Base-by-base conservation (phyloP, 1,140 invertebrate species). In the Plectrocnemia conspersa region DNA sequence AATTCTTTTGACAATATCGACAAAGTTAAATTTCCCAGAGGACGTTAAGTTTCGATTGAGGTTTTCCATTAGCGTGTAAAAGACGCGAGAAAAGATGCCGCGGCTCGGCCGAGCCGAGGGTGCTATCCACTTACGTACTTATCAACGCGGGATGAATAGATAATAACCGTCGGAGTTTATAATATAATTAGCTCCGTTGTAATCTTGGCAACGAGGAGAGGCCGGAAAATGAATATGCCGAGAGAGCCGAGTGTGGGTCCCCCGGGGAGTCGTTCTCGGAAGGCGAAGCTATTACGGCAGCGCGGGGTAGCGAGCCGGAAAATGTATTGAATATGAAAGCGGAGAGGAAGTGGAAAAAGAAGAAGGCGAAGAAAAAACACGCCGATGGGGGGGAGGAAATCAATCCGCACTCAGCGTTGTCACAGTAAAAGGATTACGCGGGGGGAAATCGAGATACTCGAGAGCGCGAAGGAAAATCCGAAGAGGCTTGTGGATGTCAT, bases 21-120 rank as follows among this genome's bases (percentile, higher is more conserved):
- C 59, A 57, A 61, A 61, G 59, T 61, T 61, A 55, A 61, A 61
- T 61, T 61, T 61, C 59, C 59, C 59, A 57, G 57, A 61, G 59
- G 59, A 61, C 59, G 57, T 61, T 61, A 61, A 61, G 54, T 61
- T 61, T 61, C 59, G 59, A 61, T 61, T 61, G 59, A 57, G 59
- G 49, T 56, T 61, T 61, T 61, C 59, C 59, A 61, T 61, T 61
- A 61, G 59, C 59, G 54, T 32, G 47, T 27, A 35, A 47, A 50
- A 38, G 19, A 49, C 41, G 54, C 41, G 35, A 40, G 59, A 50
- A 50, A 54, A 56, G 58, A 60, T 56, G 53, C 41, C 47, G 18
- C 32, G 41, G 58, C 40, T 60, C 54, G 47, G 36, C 52, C 21
- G 49, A 53, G 49, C 48, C 46, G 22, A 49, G 48, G 54, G 48